phyloP scores from a whole-genome alignment of 2,797 vertebrate species.

The Nyctibius grandis region DNA sequence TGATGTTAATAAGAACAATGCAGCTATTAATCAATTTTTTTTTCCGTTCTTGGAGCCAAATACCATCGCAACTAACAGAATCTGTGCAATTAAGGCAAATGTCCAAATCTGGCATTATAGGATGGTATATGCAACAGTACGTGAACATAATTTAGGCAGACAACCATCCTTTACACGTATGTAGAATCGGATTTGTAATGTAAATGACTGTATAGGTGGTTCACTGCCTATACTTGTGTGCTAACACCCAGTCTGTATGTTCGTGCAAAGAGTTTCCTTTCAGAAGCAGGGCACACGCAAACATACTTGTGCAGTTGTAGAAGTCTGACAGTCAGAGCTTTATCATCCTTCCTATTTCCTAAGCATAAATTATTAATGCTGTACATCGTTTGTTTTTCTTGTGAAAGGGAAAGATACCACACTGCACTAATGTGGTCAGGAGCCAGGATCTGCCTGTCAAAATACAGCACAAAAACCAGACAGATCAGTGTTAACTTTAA shows the following conservation, averaged over 20 bases:
- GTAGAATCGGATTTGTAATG: not conserved
- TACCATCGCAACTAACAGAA: not conserved
- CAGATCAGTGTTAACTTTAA: not conserved
- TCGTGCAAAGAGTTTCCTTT: not conserved
- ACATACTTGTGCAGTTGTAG: not conserved
- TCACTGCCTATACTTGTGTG: not conserved
- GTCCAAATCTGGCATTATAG: not conserved
- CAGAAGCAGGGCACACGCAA: not conserved
- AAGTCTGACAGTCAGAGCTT: not conserved
- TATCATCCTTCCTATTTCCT: not conserved
- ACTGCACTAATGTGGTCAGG: not conserved
- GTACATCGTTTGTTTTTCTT: not conserved
- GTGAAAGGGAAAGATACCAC: not conserved
- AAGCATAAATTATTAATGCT: not conserved
- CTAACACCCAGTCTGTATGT: not conserved
- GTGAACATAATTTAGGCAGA: not conserved
- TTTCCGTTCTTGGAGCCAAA: not conserved
- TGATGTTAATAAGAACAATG: not conserved
- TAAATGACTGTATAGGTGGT: not conserved
- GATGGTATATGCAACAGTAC: not conserved
- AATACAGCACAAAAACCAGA: not conserved
- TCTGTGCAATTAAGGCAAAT: not conserved
- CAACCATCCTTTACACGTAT: fast-evolving
- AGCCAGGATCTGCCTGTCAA: not conserved
- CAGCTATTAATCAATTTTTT: not conserved